phyloP scores from a whole-genome alignment of 2,888 invertebrate genomes.

The Spodoptera littoralis region DNA sequence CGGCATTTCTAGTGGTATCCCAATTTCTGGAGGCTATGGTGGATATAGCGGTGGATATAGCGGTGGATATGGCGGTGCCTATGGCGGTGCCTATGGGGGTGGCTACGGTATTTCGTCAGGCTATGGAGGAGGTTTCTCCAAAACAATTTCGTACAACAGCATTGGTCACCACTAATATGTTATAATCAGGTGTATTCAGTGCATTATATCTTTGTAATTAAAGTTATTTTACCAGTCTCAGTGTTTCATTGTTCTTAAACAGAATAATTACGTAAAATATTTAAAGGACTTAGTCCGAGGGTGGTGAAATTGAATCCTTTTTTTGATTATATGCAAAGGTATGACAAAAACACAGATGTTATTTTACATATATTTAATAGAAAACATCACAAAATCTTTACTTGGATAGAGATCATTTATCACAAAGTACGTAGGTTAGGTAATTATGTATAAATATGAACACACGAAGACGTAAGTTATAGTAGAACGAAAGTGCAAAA shows the following conservation, averaged over 20 bases:
- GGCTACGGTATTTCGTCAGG: conserved; percentile 42
- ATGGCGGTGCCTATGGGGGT: conserved; percentile 12
- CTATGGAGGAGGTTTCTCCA: conserved; percentile 39
- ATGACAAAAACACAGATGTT: too few relatives aligned
- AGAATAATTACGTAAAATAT: too few relatives aligned
- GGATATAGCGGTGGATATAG: conserved; percentile 4
- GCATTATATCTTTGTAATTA: conserved; percentile 52
- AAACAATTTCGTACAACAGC: conserved; percentile 53
- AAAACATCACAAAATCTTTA: too few relatives aligned
- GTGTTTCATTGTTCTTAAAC: neutral
- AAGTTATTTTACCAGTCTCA: conserved; percentile 37
- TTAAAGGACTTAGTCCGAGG: too few relatives aligned
- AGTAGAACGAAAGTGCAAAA: conserved; percentile 10
- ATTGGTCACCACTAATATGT: conserved; percentile 50
- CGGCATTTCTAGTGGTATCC: conserved; percentile 22
- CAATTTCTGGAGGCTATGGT: conserved; percentile 19
- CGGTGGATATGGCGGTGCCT: conserved; percentile 15
- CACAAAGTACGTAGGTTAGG: too few relatives aligned
- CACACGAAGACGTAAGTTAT: conserved; percentile 7
- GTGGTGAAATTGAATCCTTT: too few relatives aligned
- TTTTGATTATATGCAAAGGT: too few relatives aligned
- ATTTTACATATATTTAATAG: too few relatives aligned
- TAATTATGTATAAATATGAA: neutral
- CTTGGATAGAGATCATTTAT: too few relatives aligned
- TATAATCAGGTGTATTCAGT: conserved; percentile 27